Evolutionary conservation across 2,797 vertebrate species (phyloP), one percentile per base, ranked within the genome.

Genomic region (Oryzias sinensis): DNA sequence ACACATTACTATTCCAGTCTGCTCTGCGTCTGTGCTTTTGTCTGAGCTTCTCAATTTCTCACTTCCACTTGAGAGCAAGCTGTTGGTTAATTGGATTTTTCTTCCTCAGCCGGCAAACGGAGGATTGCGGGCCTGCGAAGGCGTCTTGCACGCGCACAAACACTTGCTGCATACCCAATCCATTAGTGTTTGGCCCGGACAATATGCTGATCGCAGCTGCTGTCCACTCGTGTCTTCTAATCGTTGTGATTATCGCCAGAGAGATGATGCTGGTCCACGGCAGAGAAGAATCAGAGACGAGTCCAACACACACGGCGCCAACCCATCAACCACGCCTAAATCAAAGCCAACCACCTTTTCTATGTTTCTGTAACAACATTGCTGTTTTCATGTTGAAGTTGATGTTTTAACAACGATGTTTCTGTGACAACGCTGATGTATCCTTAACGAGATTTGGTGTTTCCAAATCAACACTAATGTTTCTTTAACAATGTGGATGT

Each of bases 71-170:
- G 57, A 80, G 62, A 76, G 74, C 68, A 65, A 64, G 68, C 70
- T 72, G 76, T 27, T 76, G 68, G 58, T 77, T 83, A 78, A 84
- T 84, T 84, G 80, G 78, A 70, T 79, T 75, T 73, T 55, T 67
- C 74, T 56, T 29, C 46, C 33, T 49, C 24, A 54, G 66, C 62
- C 56, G 49, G 58, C 49, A 52, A 62, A 53, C 67, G 48, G 50
- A 67, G 56, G 68, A 57, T 59, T 48, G 62, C 43, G 29, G 6
- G n/a, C 25, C 47, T 44, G 56, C 53, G 75, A 72, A 53, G 41
- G 56, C 50, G 59, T 24, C 27, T 58, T 25, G 43, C 24, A 65
- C 29, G 55, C 33, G 43, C 24, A 65, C 29, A 58, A 61, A 47
- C 44, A 29, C 53, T 57, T 22, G 47, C 20, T 3, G 16, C 50